Evolutionary conservation across 2,888 invertebrate genomes (phyloP).

Genomic region (Hoplodrina ambigua): DNA sequence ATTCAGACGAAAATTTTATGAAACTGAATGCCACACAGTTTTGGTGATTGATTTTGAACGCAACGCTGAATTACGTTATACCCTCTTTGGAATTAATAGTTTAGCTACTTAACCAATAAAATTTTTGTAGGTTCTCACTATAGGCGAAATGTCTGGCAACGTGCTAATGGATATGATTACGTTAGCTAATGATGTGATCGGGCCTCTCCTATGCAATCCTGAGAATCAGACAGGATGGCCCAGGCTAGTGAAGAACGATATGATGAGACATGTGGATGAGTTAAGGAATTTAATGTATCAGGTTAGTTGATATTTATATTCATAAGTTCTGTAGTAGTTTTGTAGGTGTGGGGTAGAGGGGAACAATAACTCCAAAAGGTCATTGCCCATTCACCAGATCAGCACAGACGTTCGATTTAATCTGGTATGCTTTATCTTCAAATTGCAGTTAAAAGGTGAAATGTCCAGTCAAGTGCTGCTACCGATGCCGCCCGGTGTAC

Average conservation of each 20-base stretch:
- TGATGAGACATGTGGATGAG: slow-evolving; percentile 92
- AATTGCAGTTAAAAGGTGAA: slow-evolving; percentile 93
- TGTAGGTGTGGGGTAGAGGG: no score
- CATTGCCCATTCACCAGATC: no score
- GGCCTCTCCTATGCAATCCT: slow-evolving; percentile 93
- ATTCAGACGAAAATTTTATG: no score
- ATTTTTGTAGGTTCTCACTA: slow-evolving; percentile 85
- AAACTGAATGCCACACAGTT: no score
- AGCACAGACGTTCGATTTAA: no score
- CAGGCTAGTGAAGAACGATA: slow-evolving; percentile 92
- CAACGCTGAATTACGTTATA: no score
- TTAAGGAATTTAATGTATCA: slow-evolving; percentile 93
- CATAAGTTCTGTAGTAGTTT: no score
- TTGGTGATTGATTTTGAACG: no score
- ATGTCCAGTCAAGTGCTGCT: slow-evolving; percentile 96
- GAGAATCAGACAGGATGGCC: slow-evolving; percentile 94
- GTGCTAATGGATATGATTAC: slow-evolving; percentile 93
- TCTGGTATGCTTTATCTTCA: background rate
- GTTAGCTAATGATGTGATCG: slow-evolving; percentile 93
- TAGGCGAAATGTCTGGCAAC: slow-evolving; percentile 93
- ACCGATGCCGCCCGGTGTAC: slow-evolving; percentile 95
- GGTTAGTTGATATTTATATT: slow-evolving; percentile 75
- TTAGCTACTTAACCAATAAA: no score
- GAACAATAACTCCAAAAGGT: no score
- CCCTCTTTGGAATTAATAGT: no score